Conservation (phyloP, 92 coral and sea anemone genomes). For the Meandrina meandrites region DNA sequence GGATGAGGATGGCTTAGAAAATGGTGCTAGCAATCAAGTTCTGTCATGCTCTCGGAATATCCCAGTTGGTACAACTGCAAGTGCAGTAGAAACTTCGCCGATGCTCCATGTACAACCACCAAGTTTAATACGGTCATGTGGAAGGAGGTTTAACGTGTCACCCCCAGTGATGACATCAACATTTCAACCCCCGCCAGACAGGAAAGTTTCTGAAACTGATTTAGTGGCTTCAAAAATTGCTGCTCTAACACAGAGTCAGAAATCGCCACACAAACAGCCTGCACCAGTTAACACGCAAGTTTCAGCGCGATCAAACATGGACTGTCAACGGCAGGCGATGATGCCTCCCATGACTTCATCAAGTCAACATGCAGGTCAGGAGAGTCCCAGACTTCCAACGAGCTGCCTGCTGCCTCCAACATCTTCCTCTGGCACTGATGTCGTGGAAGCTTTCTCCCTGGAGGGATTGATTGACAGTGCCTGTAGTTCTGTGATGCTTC, state of each 20-base stretch:
- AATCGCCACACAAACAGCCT: neutral
- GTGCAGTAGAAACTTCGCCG: neutral
- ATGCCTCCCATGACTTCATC: neutral
- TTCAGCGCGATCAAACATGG: neutral
- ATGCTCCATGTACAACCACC: neutral
- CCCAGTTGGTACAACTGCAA: neutral
- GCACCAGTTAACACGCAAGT: neutral
- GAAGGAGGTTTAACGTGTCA: slow-evolving; percentile 31
- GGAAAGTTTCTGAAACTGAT: slow-evolving; percentile 33
- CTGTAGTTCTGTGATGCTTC: slow-evolving; percentile 45
- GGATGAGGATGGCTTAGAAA: slow-evolving; percentile 8
- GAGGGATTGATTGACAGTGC: slow-evolving; percentile 23
- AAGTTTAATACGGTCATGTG: slow-evolving; percentile 26
- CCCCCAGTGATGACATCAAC: neutral
- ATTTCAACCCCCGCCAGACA: neutral
- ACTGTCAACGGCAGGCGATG: neutral
- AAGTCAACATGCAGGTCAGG: neutral
- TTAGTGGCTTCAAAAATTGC: slow-evolving; percentile 71
- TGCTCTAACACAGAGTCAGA: slow-evolving; percentile 54
- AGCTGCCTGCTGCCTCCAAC: neutral
- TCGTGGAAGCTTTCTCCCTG: slow-evolving; percentile 27
- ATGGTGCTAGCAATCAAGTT: neutral
- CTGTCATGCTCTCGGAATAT: neutral
- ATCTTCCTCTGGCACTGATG: slow-evolving; percentile 1
- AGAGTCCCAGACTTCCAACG: neutral